Evolutionary conservation across 1,140 invertebrate species (phyloP).

Genomic region (Caenorhabditis elegans): DNA sequence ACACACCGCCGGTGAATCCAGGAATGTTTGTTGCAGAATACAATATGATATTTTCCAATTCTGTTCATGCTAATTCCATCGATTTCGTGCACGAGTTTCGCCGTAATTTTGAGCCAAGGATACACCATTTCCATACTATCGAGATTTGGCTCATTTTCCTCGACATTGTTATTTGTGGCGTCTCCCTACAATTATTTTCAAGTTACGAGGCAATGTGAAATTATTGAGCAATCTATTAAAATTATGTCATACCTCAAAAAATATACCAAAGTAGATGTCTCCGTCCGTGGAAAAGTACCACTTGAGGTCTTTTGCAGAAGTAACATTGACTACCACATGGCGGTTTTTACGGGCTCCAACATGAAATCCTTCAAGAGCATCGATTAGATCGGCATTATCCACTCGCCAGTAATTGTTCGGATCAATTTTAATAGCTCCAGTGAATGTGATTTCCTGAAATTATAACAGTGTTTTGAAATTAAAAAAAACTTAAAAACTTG

Average conservation of each 20-base stretch:
- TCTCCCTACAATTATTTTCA: conserved; percentile 2
- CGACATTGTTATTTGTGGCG: conserved; percentile 37
- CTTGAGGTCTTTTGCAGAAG: conserved; percentile 46
- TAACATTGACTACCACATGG: conserved; percentile 52
- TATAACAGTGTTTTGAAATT: neutral
- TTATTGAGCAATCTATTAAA: too few relatives aligned
- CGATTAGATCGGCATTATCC: conserved; percentile 45
- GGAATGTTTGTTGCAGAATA: conserved; percentile 61
- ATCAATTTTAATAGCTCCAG: conserved; percentile 51
- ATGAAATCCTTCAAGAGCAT: conserved; percentile 54
- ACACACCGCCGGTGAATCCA: conserved; percentile 51
- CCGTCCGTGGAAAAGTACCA: conserved; percentile 65
- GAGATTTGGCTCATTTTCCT: neutral
- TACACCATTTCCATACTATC: conserved; percentile 62
- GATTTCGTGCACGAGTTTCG: conserved; percentile 62
- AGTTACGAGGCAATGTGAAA: conserved; percentile 31
- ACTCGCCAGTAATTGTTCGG: conserved; percentile 55
- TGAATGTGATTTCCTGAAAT: conserved; percentile 59
- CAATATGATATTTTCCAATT: conserved; percentile 58
- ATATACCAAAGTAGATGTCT: conserved; percentile 64
- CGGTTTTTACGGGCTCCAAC: conserved; percentile 56
- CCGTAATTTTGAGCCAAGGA: conserved; percentile 62
- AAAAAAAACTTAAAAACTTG: too few relatives aligned
- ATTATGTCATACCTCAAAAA: conserved; percentile 51
- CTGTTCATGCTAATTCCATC: conserved; percentile 48